Percentiles rank a stretch among this genome's conserved stretches.
Evolutionary conservation across 2,113 vertebrate genomes (phyloP).

Genomic region (Macquaria australasica): DNA sequence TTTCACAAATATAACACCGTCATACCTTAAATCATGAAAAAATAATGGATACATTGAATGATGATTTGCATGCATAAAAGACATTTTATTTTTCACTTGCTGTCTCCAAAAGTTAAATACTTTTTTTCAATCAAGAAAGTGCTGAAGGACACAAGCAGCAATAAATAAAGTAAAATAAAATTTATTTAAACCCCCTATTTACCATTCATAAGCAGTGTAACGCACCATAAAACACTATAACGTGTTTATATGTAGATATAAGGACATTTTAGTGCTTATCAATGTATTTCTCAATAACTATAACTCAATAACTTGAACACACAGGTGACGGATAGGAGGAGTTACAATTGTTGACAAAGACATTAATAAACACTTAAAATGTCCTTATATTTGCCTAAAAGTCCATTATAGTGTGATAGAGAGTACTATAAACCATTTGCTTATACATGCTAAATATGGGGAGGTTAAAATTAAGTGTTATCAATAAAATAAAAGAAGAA

Average conservation of each 20-base stretch:
- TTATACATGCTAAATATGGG: background rate
- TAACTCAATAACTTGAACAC: background rate
- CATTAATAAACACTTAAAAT: background rate
- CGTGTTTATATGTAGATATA: background rate
- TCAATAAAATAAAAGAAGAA: background rate
- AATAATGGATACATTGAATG: background rate
- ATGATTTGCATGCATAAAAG: background rate
- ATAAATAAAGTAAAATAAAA: background rate
- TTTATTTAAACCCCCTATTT: background rate
- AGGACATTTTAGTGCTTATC: background rate
- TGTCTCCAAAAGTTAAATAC: too few relatives aligned
- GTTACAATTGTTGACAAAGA: background rate
- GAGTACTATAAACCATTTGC: background rate
- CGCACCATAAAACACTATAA: background rate
- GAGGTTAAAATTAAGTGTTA: background rate
- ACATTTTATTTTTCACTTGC: background rate
- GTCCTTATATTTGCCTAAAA: background rate
- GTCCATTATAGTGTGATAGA: background rate
- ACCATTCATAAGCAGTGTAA: background rate
- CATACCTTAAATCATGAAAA: background rate
- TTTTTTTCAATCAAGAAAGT: too few relatives aligned
- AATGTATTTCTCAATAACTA: background rate
- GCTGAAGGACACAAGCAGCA: background rate
- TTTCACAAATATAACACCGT: background rate
- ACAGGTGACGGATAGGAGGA: too few relatives aligned